phyloP scores from a whole-genome alignment of 2,797 vertebrate genomes.

The Selene dorsalis region DNA sequence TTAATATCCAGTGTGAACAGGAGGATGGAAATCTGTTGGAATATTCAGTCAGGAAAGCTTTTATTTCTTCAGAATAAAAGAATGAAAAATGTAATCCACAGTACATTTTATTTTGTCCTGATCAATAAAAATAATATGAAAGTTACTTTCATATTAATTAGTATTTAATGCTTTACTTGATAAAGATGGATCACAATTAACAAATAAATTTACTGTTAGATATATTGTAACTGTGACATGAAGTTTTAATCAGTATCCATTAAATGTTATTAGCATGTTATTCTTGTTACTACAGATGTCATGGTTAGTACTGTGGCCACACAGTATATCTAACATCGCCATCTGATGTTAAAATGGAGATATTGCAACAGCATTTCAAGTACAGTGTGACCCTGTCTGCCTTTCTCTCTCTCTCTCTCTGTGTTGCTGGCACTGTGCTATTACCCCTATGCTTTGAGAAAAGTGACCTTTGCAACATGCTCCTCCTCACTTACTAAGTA shows the following conservation, averaged over 20 bases:
- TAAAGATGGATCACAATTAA: not conserved
- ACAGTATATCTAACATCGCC: constrained; percentile 23
- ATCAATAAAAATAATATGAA: too few relatives aligned
- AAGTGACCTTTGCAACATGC: constrained; percentile 72
- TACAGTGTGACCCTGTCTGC: not conserved
- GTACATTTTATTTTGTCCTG: too few relatives aligned
- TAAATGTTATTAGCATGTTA: not conserved
- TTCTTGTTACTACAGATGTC: not conserved
- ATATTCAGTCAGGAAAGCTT: too few relatives aligned
- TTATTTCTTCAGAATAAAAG: not conserved
- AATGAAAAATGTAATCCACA: not conserved
- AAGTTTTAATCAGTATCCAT: not conserved
- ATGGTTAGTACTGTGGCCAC: not conserved
- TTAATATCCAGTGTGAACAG: too few relatives aligned
- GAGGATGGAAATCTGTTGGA: too few relatives aligned
- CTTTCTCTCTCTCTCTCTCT: not conserved
- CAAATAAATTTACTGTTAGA: not conserved
- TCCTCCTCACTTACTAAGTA: constrained; percentile 46
- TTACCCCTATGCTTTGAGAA: constrained; percentile 42
- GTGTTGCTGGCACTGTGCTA: constrained; percentile 7
- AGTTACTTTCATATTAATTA: too few relatives aligned
- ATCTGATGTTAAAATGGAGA: constrained; percentile 37
- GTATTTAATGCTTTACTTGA: not conserved
- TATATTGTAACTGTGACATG: too few relatives aligned
- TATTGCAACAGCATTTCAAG: constrained; percentile 22